Conservation (phyloP, 2,113 vertebrate species). For the Bettongia penicillata region DNA sequence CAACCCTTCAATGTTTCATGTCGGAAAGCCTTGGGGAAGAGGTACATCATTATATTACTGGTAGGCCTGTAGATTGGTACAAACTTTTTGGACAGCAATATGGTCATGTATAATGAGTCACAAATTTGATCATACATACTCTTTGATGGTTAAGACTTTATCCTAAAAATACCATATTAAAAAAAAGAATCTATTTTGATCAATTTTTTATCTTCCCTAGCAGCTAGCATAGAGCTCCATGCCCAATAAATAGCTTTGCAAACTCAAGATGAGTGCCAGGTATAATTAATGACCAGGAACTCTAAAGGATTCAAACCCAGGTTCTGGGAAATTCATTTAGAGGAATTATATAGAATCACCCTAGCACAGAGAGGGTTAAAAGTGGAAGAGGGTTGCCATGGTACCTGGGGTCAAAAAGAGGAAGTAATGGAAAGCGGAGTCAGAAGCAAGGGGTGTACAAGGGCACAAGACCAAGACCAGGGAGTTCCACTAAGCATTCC, state of each 20-base stretch:
- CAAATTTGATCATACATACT: background rate
- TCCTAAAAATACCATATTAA: background rate
- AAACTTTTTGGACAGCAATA: background rate
- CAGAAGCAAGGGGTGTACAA: constrained; percentile 45
- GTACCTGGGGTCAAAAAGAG: background rate
- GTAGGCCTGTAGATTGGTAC: background rate
- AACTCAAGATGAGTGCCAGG: background rate
- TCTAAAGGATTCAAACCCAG: background rate
- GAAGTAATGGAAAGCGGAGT: constrained; percentile 62
- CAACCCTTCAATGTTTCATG: background rate
- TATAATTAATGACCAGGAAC: background rate
- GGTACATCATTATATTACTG: background rate
- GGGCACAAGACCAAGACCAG: background rate
- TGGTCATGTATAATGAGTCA: background rate
- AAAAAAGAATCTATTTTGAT: background rate
- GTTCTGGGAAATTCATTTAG: background rate
- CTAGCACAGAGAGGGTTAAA: background rate
- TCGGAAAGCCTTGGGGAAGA: background rate
- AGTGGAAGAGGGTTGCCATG: background rate
- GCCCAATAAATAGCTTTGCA: background rate
- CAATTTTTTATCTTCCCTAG: background rate
- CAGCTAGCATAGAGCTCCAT: background rate
- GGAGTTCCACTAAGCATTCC: background rate
- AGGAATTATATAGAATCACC: background rate
- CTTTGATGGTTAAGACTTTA: background rate